phyloP scores from a whole-genome alignment of 30 jellyfish, hydroid and myxozoan species.

The Aurelia aurita region DNA sequence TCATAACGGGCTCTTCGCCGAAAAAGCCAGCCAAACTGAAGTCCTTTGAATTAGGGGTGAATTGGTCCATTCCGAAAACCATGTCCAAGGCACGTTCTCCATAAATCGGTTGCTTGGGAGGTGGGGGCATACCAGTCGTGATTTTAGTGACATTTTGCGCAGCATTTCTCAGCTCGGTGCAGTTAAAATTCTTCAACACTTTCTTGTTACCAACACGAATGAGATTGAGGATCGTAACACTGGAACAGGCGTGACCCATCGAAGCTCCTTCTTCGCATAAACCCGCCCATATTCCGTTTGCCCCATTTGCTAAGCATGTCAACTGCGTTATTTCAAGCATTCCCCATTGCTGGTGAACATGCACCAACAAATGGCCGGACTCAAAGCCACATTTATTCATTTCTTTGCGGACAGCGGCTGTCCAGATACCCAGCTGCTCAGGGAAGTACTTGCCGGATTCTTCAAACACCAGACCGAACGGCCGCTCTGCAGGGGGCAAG shows the following conservation, averaged over 20 bases:
- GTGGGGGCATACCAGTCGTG: constrained; percentile 70
- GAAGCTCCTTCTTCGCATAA: constrained; percentile 83
- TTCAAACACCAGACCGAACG: constrained; percentile 66
- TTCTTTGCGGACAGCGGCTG: constrained; percentile 79
- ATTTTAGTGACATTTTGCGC: constrained; percentile 63
- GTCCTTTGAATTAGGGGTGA: constrained; percentile 64
- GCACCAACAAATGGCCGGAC: constrained; percentile 79
- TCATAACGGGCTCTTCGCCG: constrained; percentile 79
- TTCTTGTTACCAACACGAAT: constrained; percentile 78
- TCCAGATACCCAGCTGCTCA: constrained; percentile 81
- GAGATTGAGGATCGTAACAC: constrained; percentile 62
- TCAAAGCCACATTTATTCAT: constrained; percentile 76
- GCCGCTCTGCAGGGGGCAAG: constrained; percentile 65
- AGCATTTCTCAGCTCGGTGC: constrained; percentile 73
- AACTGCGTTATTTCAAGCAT: constrained; percentile 55
- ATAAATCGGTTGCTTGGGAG: constrained; percentile 56
- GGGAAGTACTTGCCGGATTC: constrained; percentile 82
- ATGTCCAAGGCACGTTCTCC: constrained; percentile 83
- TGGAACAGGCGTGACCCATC: constrained; percentile 81
- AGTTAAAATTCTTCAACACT: constrained; percentile 64
- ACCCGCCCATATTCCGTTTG: constrained; percentile 88
- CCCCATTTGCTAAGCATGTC: constrained; percentile 77
- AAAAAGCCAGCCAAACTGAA: constrained; percentile 72
- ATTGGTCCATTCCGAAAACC: constrained; percentile 83
- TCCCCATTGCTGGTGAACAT: constrained; percentile 90